Evolutionary conservation across 2,113 vertebrate species (phyloP).

Genomic region (Carassius gibelio): DNA sequence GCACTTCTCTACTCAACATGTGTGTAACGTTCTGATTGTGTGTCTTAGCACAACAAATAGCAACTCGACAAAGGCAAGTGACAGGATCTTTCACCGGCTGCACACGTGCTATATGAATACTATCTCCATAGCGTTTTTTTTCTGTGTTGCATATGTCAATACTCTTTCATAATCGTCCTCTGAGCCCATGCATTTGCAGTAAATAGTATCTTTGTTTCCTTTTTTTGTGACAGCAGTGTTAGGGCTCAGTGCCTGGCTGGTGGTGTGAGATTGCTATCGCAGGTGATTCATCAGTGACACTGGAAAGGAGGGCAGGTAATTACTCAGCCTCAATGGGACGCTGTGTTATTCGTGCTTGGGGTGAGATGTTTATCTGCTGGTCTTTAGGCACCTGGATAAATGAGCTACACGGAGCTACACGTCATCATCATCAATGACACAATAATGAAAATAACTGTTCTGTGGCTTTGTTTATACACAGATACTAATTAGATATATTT

Average conservation of each 20-base stretch:
- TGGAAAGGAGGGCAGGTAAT: slow-evolving; percentile 74
- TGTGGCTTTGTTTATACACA: neutral
- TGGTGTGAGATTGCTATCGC: slow-evolving; percentile 76
- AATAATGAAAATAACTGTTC: neutral
- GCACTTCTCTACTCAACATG: slow-evolving; percentile 31
- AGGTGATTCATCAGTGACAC: slow-evolving; percentile 74
- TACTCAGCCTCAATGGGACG: slow-evolving; percentile 77
- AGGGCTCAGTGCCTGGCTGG: slow-evolving; percentile 23
- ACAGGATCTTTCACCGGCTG: slow-evolving; percentile 24
- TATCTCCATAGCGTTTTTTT: neutral
- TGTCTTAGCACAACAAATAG: slow-evolving; percentile 35
- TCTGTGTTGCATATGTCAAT: neutral
- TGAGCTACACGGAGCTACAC: slow-evolving; percentile 55
- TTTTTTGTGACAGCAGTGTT: neutral
- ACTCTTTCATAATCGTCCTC: slow-evolving; percentile 34
- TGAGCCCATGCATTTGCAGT: neutral
- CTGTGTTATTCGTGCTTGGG: slow-evolving; percentile 79
- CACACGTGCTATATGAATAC: neutral
- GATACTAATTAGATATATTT: neutral
- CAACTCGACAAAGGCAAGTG: slow-evolving; percentile 11
- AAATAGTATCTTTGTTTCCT: slow-evolving; percentile 26
- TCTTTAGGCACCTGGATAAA: slow-evolving; percentile 77
- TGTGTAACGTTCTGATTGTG: slow-evolving; percentile 24
- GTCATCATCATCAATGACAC: neutral
- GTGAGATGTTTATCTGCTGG: slow-evolving; percentile 78